Conservation (phyloP, 2,888 invertebrate species). For the Drosophila antonietae region DNA sequence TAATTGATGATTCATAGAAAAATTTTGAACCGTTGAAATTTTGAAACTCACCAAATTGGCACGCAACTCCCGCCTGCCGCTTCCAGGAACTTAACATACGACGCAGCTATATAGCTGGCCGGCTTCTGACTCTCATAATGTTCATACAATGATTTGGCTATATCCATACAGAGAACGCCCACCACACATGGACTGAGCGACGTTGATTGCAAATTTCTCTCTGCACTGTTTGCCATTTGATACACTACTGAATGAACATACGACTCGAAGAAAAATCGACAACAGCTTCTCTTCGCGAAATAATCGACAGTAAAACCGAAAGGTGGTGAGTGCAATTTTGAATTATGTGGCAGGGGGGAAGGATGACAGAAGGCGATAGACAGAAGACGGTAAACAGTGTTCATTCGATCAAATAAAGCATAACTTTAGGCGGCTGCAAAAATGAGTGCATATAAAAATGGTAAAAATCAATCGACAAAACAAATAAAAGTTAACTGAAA, state of each 20-base stretch:
- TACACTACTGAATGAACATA: background rate
- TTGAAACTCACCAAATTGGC: conserved; percentile 89
- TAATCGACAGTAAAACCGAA: no score
- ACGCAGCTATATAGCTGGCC: conserved; percentile 89
- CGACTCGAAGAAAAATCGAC: no score
- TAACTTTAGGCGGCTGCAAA: no score
- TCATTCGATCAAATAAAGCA: no score
- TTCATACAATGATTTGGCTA: conserved; percentile 85
- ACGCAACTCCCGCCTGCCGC: conserved; percentile 92
- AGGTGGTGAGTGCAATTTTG: no score
- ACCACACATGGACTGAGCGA: conserved; percentile 2
- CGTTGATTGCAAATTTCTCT: background rate
- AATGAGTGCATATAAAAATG: no score
- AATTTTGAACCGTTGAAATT: background rate
- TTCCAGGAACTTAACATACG: conserved; percentile 94
- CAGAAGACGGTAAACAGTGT: no score
- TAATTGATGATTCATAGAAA: background rate
- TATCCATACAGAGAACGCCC: conserved; percentile 88
- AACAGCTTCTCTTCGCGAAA: no score
- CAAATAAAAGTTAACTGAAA: no score
- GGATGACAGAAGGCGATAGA: no score
- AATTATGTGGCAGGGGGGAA: no score
- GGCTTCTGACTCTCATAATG: conserved; percentile 85
- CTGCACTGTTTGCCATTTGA: conserved; percentile 5
- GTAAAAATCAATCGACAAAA: no score